A percentile compares a stretch with the other conserved stretches of the same genome.
Conservation (phyloP, 1,140 invertebrate genomes). For the Armadillidium nasatum region DNA sequence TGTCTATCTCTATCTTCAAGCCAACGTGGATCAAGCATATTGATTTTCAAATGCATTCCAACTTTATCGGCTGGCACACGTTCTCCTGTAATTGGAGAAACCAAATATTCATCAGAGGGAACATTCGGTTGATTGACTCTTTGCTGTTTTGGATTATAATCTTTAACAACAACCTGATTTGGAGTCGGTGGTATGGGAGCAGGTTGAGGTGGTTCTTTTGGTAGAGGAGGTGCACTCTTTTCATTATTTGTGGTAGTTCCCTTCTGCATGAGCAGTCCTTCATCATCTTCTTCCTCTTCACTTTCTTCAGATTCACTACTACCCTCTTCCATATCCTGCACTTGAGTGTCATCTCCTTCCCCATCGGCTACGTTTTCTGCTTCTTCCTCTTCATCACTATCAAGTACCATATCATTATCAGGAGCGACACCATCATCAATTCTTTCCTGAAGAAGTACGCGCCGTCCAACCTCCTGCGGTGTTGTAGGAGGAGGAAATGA, state of each 20-base stretch:
- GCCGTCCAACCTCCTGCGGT: constrained; percentile 90
- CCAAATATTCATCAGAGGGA: constrained; percentile 80
- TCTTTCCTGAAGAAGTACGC: constrained; percentile 65
- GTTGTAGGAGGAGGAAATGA: constrained; percentile 95
- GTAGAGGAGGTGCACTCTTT: constrained; percentile 47
- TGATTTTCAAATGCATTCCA: constrained; percentile 96
- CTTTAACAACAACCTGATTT: constrained; percentile 92
- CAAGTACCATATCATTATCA: constrained; percentile 68
- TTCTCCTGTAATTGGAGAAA: constrained; percentile 97
- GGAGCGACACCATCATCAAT: constrained; percentile 56
- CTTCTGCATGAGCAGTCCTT: constrained; percentile 45
- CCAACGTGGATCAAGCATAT: constrained; percentile 94
- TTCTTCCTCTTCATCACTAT: constrained; percentile 64
- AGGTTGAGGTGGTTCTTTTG: constrained; percentile 60
- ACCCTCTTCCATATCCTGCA: constrained; percentile 83
- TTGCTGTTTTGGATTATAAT: constrained; percentile 85
- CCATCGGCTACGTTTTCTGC: constrained; percentile 49
- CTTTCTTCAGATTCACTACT: constrained; percentile 52
- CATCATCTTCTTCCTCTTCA: constrained; percentile 65
- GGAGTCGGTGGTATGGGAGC: constrained; percentile 71
- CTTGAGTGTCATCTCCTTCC: constrained; percentile 52
- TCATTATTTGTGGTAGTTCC: not conserved
- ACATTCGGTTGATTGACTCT: constrained; percentile 42
- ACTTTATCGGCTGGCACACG: constrained; percentile 94
- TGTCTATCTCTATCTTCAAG: constrained; percentile 91